phyloP scores from a whole-genome alignment of 1,140 invertebrate species.

The Brachionus manjavacas region DNA sequence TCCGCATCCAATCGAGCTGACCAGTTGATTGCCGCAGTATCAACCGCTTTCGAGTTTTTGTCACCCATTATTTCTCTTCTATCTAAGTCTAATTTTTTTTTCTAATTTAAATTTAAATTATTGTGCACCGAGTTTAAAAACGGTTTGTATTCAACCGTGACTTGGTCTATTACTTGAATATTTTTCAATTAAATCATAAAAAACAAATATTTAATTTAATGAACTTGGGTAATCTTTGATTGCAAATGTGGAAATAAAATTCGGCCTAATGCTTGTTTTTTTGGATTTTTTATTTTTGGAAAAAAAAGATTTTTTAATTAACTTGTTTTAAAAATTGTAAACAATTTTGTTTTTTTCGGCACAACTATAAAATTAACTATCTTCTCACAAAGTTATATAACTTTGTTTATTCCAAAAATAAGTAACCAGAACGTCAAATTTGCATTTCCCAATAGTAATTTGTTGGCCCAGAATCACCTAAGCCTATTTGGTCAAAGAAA shows the following conservation, averaged over 20 bases:
- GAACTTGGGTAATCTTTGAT: not conserved
- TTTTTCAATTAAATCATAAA: not conserved
- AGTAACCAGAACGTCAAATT: not conserved
- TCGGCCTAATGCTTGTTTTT: not conserved
- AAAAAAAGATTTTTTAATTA: not conserved
- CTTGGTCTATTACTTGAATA: not conserved
- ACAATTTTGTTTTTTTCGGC: not conserved
- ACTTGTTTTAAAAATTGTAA: not conserved
- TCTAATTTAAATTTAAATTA: not conserved
- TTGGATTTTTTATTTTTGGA: not conserved
- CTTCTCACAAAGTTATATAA: not conserved
- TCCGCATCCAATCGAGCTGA: not conserved
- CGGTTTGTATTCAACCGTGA: conserved; percentile 8
- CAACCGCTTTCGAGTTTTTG: not conserved
- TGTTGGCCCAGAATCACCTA: not conserved
- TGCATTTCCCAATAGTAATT: not conserved
- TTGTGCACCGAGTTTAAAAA: not conserved
- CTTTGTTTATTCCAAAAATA: not conserved
- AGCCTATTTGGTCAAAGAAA: not conserved
- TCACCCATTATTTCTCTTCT: conserved; percentile 11
- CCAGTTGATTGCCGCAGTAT: not conserved
- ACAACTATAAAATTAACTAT: not conserved
- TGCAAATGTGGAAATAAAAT: not conserved
- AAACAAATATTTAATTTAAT: conserved; percentile 2
- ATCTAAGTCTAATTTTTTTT: not conserved